These are phyloP conservation scores for Neodiprion fabricii DNA, from an alignment of 1,140 invertebrate genomes.

Conservation along the genomic window DNA sequence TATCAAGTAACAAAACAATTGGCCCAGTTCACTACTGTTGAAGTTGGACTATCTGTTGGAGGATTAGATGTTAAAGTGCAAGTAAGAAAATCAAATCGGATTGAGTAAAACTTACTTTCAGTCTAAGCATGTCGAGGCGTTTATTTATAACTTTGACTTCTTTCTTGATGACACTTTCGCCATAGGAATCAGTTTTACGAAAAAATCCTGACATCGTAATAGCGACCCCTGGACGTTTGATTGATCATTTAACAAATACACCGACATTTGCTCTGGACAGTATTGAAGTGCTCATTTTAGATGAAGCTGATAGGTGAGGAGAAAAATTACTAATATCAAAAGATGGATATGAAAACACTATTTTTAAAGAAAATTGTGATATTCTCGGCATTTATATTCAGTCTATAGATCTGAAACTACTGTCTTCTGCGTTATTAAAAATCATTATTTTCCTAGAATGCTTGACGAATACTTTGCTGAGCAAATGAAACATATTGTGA, in stretches of 20 bases:
- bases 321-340: constrained; percentile 11
- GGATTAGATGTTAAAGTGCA: constrained; percentile 94
- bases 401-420: background rate
- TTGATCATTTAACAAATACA: constrained; percentile 97
- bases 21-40: constrained; percentile 84
- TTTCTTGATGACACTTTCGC: constrained; percentile 27
- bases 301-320: constrained; percentile 89
- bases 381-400: too few species aligned
- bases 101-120: background rate
- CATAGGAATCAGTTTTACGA: constrained; percentile 82
- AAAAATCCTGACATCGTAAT: constrained; percentile 96
- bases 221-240: constrained; percentile 95
- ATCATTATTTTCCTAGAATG: constrained; percentile 73
- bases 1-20: constrained; percentile 93
- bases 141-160: too few species aligned
- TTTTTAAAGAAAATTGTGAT: too few species aligned
- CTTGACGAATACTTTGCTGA: constrained; percentile 98
- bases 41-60: constrained; percentile 85
- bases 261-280: constrained; percentile 88
- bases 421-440: constrained; percentile 26
- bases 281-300: constrained; percentile 94
- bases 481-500: constrained; percentile 97
- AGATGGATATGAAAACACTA: background rate
- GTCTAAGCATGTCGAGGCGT: too few species aligned
- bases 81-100: constrained; percentile 48